phyloP scores from a whole-genome alignment of 2,888 invertebrate species.

The Lycaena phlaeas region DNA sequence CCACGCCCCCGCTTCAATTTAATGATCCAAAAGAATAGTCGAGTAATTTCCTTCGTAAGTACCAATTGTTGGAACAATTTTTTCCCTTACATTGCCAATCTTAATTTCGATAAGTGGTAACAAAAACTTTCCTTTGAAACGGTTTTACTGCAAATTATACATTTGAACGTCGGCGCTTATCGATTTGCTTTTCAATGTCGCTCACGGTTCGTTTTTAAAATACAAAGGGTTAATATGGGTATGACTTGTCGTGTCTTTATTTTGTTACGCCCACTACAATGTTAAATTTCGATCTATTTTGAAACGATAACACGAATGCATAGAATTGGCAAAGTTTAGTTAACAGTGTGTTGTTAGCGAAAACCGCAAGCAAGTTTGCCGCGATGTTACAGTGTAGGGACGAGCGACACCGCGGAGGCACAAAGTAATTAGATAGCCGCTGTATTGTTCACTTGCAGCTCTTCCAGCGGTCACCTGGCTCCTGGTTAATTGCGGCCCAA shows the following conservation, averaged over 20 bases:
- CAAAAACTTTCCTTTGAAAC: neutral
- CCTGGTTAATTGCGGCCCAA: conserved; percentile 58
- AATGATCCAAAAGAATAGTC: conserved; percentile 52
- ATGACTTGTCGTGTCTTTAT: too few species aligned
- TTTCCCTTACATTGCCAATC: conserved; percentile 1
- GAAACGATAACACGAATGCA: neutral
- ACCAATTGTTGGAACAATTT: conserved; percentile 1
- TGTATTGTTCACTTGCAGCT: conserved; percentile 59
- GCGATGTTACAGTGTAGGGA: conserved; percentile 46
- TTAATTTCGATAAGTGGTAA: conserved; percentile 6
- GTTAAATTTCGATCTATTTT: neutral
- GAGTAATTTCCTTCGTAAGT: conserved; percentile 27
- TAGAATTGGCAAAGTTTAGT: conserved; percentile 34
- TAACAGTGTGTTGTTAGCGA: conserved; percentile 37
- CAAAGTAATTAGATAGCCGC: conserved; percentile 63
- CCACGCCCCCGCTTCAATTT: conserved; percentile 51
- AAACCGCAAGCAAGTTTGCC: conserved; percentile 53
- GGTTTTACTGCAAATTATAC: neutral
- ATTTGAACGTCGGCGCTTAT: neutral
- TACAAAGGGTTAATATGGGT: too few species aligned
- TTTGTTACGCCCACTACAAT: too few species aligned
- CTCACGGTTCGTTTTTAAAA: too few species aligned
- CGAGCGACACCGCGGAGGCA: conserved; percentile 38
- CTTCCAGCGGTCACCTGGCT: conserved; percentile 44
- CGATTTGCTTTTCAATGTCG: neutral